Evolutionary conservation across 1,140 invertebrate species (phyloP).

Genomic region (Drosophila rufa): DNA sequence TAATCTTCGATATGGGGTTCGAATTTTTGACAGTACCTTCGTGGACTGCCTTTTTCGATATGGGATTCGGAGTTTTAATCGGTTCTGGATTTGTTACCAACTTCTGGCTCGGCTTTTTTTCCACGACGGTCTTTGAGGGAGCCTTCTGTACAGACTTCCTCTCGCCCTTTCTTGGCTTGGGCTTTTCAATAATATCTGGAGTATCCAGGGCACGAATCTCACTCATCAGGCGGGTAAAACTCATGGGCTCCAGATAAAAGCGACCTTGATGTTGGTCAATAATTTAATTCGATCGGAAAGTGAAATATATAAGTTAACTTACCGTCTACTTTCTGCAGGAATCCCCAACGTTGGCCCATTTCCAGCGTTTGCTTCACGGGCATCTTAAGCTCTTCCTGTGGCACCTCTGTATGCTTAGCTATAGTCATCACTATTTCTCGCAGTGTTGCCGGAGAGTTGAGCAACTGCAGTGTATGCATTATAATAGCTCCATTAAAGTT

Average conservation of each 20-base stretch:
- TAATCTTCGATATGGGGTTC: neutral
- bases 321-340: slow-evolving; percentile 64
- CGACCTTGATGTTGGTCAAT: slow-evolving; percentile 19
- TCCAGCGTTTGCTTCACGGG: slow-evolving; percentile 65
- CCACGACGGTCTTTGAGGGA: neutral
- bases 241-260: slow-evolving; percentile 55
- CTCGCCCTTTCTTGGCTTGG: slow-evolving; percentile 11
- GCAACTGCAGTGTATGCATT: slow-evolving; percentile 53
- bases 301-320: neutral
- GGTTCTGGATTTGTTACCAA: neutral
- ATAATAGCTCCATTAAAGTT: slow-evolving; percentile 74
- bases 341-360: slow-evolving; percentile 54
- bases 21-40: neutral
- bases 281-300: neutral
- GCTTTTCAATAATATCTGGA: neutral
- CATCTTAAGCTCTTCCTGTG: slow-evolving; percentile 41
- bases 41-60: neutral
- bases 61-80: neutral
- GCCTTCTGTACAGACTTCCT: slow-evolving; percentile 23
- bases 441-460: slow-evolving; percentile 59
- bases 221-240: slow-evolving; percentile 29
- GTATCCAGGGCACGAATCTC: slow-evolving; percentile 20
- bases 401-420: slow-evolving; percentile 53
- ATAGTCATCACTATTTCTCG: slow-evolving; percentile 60
- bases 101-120: slow-evolving; percentile 4